A percentile compares a stretch with the other conserved stretches of the same genome.
Conservation (phyloP, 2,113 vertebrate genomes). For the Dolichotis patagonum region DNA sequence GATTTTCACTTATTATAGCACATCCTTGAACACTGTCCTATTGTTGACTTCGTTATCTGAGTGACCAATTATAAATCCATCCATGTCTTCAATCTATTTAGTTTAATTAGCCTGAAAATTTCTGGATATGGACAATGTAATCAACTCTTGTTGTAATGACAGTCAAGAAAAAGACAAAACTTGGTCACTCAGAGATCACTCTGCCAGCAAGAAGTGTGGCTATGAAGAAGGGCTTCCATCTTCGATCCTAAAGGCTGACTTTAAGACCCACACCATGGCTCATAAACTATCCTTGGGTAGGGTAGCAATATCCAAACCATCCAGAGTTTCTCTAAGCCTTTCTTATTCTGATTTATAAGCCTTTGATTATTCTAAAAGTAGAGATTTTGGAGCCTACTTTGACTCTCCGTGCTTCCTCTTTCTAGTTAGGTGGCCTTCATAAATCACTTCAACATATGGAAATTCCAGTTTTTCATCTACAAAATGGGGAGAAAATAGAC, state of each 20-base stretch:
- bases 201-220: background rate
- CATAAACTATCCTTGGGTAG: background rate
- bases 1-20: background rate
- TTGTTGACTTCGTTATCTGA: background rate
- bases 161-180: background rate
- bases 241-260: background rate
- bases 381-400: background rate
- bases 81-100: background rate
- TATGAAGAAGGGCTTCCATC: background rate
- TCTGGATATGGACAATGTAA: background rate
- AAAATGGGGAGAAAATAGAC: background rate
- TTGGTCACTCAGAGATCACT: background rate
- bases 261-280: background rate
- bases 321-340: background rate
- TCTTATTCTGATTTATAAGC: background rate
- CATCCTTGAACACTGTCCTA: background rate
- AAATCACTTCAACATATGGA: background rate
- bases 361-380: background rate
- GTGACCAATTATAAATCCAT: background rate
- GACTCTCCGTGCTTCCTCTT: background rate
- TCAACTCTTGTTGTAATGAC: background rate
- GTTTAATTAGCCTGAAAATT: background rate
- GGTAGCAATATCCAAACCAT: background rate
- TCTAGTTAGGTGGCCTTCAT: background rate
- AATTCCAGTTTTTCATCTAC: background rate